A percentile compares a stretch with the other conserved stretches of the same genome.
Evolutionary conservation across 53 echinoderm and acorn worm species (phyloP).

Genomic region (Echinarachnius parma): DNA sequence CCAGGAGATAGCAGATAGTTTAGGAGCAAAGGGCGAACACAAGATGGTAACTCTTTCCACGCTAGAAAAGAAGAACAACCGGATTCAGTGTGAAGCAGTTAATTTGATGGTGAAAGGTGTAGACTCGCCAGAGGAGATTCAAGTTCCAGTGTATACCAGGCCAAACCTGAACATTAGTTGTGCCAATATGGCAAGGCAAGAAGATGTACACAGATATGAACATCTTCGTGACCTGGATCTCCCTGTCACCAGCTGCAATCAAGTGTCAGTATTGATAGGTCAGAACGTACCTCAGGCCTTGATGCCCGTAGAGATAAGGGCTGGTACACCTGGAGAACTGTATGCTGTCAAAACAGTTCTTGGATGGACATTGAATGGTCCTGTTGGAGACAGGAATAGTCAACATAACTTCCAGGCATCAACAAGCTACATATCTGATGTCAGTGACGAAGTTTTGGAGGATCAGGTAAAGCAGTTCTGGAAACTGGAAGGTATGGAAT

Average conservation of each 20-base stretch:
- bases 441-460: background rate
- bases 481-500: constrained; percentile 18
- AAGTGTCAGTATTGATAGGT: constrained; percentile 55
- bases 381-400: constrained; percentile 6
- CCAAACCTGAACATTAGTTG: constrained; percentile 14
- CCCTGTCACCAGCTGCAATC: background rate
- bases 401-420: background rate
- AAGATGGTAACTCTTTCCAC: constrained; percentile 24
- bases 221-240: constrained; percentile 25
- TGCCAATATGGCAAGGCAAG: constrained; percentile 16
- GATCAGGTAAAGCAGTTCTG: constrained; percentile 17
- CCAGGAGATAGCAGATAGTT: background rate
- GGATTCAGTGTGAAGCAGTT: constrained; percentile 7
- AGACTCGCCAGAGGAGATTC: background rate
- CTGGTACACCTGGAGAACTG: constrained; percentile 34
- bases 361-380: constrained; percentile 66
- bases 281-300: constrained; percentile 60
- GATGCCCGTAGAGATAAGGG: constrained; percentile 50
- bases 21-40: constrained; percentile 2
- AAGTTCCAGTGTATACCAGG: constrained; percentile 23
- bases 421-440: constrained; percentile 4
- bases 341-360: constrained; percentile 41
- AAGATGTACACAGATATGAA: constrained; percentile 20
- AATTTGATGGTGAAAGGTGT: constrained; percentile 15
- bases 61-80: constrained; percentile 12